Conservation (phyloP, 2,113 vertebrate genomes). For the Fregata magnificens region DNA sequence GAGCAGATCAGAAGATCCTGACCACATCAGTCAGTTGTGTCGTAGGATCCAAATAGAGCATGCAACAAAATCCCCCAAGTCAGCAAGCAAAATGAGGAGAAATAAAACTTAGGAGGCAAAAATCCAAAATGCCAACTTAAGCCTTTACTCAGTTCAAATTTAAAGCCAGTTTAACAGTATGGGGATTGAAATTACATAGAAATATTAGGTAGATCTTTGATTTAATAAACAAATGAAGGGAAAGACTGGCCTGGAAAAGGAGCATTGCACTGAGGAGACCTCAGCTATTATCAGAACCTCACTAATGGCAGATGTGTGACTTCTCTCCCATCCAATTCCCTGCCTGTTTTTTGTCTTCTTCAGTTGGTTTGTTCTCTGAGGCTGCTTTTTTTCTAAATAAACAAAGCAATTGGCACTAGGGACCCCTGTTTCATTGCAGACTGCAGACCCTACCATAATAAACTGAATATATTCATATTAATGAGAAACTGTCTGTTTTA, state of each 20-base stretch:
- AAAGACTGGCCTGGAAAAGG: not conserved
- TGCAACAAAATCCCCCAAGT: fast-evolving
- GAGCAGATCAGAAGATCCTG: not conserved
- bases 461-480: not conserved
- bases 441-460: not conserved
- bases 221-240: not conserved
- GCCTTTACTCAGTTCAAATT: not conserved
- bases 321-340: not conserved
- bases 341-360: not conserved
- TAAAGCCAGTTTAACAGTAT: not conserved
- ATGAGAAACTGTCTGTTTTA: not conserved
- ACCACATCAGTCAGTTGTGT: not conserved
- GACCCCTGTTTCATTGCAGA: not conserved
- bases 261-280: not conserved
- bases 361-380: not conserved
- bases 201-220: not conserved
- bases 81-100: not conserved
- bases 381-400: not conserved
- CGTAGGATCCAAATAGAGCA: not conserved
- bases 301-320: not conserved
- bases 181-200: not conserved
- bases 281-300: not conserved
- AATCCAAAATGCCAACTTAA: not conserved
- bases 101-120: not conserved
- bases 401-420: not conserved